phyloP scores from a whole-genome alignment of 92 coral and sea anemone genomes.

The Palythoa heliodiscus region DNA sequence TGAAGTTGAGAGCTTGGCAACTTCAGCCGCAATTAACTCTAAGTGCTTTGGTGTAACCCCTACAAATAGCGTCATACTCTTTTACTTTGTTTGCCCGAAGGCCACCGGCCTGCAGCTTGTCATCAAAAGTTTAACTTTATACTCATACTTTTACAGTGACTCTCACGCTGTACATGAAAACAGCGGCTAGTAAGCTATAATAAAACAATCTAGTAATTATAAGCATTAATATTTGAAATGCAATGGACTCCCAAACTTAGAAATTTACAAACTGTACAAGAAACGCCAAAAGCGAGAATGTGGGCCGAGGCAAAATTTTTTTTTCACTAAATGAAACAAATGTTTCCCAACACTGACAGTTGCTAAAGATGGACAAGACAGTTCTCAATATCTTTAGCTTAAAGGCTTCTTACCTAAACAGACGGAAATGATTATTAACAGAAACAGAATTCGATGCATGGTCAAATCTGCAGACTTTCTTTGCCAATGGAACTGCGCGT shows the following conservation, averaged over 20 bases:
- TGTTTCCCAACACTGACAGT: conserved; percentile 6
- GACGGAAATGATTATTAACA: conserved; percentile 10
- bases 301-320: neutral
- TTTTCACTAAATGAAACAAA: neutral
- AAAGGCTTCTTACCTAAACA: conserved; percentile 42
- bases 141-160: neutral
- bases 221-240: neutral
- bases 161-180: neutral
- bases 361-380: neutral
- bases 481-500: neutral
- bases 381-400: neutral
- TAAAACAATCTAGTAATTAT: neutral
- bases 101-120: conserved; percentile 24
- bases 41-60: neutral
- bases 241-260: neutral
- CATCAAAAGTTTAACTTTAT: conserved; percentile 18
- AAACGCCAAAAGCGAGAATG: neutral
- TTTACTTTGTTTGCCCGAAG: conserved; percentile 34
- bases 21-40: conserved; percentile 13
- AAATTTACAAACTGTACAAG: neutral
- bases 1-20: neutral
- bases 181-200: neutral
- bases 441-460: conserved; percentile 40
- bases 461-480: neutral
- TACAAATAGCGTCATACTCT: conserved; percentile 10